Conservation (phyloP, 2,888 invertebrate species). For the Fragum whitleyi region DNA sequence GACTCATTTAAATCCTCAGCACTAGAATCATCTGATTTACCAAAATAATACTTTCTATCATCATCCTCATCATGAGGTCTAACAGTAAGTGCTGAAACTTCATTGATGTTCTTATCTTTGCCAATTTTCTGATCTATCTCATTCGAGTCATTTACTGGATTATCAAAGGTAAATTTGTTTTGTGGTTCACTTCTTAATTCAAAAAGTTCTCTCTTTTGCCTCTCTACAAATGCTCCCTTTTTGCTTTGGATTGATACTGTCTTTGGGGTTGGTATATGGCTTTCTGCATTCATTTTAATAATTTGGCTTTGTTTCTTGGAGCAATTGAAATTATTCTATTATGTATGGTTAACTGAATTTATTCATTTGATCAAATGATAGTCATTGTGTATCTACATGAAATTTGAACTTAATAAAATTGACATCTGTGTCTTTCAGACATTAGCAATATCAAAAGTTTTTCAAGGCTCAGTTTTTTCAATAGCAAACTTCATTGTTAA, state of each 20-base stretch:
- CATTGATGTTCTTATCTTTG: neutral
- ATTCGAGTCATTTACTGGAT: neutral
- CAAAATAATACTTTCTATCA: neutral
- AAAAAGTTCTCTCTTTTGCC: constrained; percentile 17
- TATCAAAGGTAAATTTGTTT: neutral
- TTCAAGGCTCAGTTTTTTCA: too few species aligned
- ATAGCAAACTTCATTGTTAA: too few species aligned
- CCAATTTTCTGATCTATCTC: neutral
- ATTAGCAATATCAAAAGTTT: too few species aligned
- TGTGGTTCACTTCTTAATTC: neutral
- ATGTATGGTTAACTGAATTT: too few species aligned
- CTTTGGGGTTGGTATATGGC: constrained; percentile 17
- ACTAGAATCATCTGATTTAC: constrained; percentile 13
- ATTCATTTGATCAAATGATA: too few species aligned
- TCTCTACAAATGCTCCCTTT: constrained; percentile 13
- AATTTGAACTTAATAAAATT: too few species aligned
- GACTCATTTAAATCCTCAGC: constrained; percentile 7
- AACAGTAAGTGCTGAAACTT: neutral
- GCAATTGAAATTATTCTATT: too few species aligned
- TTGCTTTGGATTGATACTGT: neutral
- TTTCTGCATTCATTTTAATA: constrained; percentile 21
- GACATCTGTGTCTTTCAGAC: too few species aligned
- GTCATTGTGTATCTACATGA: too few species aligned
- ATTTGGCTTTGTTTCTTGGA: neutral
- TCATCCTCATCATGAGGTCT: neutral